phyloP scores from a whole-genome alignment of 2,797 vertebrate genomes.

The Eulemur mongoz region DNA sequence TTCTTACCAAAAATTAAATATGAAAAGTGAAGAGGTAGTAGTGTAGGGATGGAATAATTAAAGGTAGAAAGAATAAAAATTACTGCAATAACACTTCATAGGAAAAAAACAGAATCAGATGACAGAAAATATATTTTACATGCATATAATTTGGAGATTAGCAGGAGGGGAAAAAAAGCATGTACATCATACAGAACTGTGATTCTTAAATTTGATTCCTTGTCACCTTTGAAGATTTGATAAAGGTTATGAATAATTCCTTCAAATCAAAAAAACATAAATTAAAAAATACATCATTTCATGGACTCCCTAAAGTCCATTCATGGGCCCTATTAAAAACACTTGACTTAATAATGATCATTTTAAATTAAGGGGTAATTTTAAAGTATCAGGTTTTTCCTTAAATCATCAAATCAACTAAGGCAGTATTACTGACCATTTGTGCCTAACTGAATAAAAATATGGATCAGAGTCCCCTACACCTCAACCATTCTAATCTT shows the following conservation, averaged over 20 bases:
- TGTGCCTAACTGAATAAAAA: neutral
- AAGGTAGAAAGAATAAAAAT: neutral
- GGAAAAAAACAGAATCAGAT: neutral
- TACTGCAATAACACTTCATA: neutral
- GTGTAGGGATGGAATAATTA: neutral
- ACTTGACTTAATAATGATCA: neutral
- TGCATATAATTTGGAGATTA: neutral
- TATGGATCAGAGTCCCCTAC: neutral
- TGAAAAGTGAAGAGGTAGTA: neutral
- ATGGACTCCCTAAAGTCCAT: neutral
- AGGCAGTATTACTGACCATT: neutral
- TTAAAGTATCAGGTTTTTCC: neutral
- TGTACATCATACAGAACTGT: neutral
- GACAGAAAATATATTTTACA: constrained; percentile 2
- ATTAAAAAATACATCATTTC: neutral
- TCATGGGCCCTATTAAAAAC: neutral
- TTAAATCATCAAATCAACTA: neutral
- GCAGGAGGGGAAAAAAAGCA: neutral
- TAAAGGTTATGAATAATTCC: neutral
- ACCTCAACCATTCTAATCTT: neutral
- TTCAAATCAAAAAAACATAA: neutral
- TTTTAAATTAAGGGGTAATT: neutral
- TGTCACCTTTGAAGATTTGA: neutral
- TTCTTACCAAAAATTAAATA: neutral
- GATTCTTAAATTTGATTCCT: neutral